phyloP scores from a whole-genome alignment of 2,888 invertebrate genomes.

The Pyrrhosoma nymphula region DNA sequence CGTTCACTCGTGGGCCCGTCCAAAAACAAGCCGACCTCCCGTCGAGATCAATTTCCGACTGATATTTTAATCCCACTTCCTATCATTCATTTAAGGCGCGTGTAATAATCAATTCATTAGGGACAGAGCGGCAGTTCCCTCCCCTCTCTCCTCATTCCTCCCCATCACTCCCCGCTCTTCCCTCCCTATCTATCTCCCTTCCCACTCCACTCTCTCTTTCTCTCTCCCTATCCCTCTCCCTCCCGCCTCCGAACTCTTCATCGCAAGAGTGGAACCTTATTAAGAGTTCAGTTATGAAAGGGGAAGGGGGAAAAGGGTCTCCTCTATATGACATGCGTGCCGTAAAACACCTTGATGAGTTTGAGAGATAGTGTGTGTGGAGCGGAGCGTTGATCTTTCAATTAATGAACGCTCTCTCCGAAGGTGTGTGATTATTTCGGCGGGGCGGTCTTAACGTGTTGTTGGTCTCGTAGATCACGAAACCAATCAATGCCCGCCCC shows the following conservation, averaged over 20 bases:
- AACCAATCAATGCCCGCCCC: conserved; percentile 64
- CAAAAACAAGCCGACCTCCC: not conserved
- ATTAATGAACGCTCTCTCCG: conserved; percentile 60
- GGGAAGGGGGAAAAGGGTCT: not conserved
- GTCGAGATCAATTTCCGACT: conserved; percentile 51
- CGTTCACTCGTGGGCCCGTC: not conserved
- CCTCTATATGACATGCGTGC: conserved; percentile 59
- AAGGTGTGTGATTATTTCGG: conserved; percentile 65
- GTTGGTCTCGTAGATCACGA: conserved; percentile 63
- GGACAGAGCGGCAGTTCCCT: not conserved
- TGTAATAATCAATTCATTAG: conserved; percentile 64
- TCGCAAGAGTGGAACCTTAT: conserved; percentile 32
- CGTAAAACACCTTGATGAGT: conserved; percentile 57
- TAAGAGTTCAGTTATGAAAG: conserved; percentile 59
- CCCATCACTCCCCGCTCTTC: not conserved
- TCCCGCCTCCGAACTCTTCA: not conserved
- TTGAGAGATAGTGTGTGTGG: conserved; percentile 53
- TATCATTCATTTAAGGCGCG: conserved; percentile 50
- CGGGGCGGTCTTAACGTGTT: conserved; percentile 54
- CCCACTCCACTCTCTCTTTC: not conserved
- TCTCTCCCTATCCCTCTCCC: not conserved
- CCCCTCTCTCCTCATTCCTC: not conserved
- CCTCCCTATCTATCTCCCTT: not conserved
- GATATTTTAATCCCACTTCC: conserved; percentile 59
- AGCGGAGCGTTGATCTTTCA: conserved; percentile 65